phyloP scores from a whole-genome alignment of 2,797 vertebrate genomes.

The Hippocampus kuda region DNA sequence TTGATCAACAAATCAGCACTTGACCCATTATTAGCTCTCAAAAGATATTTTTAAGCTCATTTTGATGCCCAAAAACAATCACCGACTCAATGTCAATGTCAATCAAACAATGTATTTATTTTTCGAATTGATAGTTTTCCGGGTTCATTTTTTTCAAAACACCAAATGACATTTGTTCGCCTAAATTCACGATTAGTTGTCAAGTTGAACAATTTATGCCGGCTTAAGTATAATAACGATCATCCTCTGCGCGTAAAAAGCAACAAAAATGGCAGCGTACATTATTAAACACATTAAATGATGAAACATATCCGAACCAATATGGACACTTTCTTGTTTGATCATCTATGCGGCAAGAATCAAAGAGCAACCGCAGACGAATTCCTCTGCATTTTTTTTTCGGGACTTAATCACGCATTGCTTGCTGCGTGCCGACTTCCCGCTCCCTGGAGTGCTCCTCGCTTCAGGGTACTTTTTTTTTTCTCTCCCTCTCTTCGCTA shows the following conservation, averaged over 20 bases:
- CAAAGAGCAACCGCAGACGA: constrained; percentile 26
- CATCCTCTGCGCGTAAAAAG: not conserved
- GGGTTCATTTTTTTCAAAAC: too few relatives aligned
- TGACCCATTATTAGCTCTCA: too few relatives aligned
- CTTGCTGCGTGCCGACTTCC: constrained; percentile 28
- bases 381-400: constrained; percentile 44
- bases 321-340: constrained; percentile 15
- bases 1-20: too few relatives aligned
- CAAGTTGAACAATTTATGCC: not conserved
- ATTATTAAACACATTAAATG: not conserved
- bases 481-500: not conserved
- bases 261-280: not conserved
- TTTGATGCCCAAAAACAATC: too few relatives aligned
- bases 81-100: too few relatives aligned
- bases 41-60: too few relatives aligned
- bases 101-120: not conserved
- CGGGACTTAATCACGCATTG: constrained; percentile 54
- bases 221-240: not conserved
- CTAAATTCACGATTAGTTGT: not conserved
- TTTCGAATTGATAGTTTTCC: too few relatives aligned
- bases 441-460: constrained; percentile 40
- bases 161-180: too few relatives aligned
- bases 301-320: constrained; percentile 4
- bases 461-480: constrained; percentile 25
- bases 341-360: constrained; percentile 50